Evolutionary conservation across 2,797 vertebrate genomes (phyloP), one percentile per base, ranked within the genome.

Genomic region (Columba guinea): DNA sequence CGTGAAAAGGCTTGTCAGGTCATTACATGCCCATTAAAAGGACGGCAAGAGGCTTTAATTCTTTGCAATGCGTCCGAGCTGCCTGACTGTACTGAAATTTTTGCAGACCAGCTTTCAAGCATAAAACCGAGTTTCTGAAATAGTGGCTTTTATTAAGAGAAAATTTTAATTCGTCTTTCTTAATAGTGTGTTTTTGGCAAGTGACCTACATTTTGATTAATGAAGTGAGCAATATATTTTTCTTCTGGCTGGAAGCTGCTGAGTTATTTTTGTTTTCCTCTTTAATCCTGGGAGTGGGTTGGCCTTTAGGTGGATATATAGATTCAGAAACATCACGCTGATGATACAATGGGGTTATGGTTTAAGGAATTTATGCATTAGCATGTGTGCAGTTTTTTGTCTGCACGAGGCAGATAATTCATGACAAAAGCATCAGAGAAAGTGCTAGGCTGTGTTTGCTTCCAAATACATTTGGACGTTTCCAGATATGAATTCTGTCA

Each of bases 161-260:
- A 88, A 63, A 67, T 60, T 34, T 82, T 51, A 71, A 55, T 91
- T 91, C 79, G 37, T 82, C 65, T 90, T 80, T 84, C 41, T 94
- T 86, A 84, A 26, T 11, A 73, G 20, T 37, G 5, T 60, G 39
- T 60, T 23, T 69, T 84, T 51, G 60, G 84, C 9, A 52, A 77
- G 69, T 84, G 91, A 73, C 87, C 89, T 86, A 90, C 74, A 95
- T 96, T 97, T 93, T 95, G 83, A 86, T 95, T 96, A 94, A 95
- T 90, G 74, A 94, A 85, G 67, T 86, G 84, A 95, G 92, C 94
- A 89, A 90, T 89, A 23, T 20, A n/a, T 91, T 95, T 60, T 69
- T 89, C 34, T 73, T 51, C 24, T 87, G n/a, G 46, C 70, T 92
- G 86, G 79, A 65, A 96, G 82, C 62, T 78, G 67, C 44, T 14